Evolutionary conservation across 2,113 vertebrate genomes (phyloP), one percentile per base, ranked within the genome.

Genomic region (Uria lomvia): DNA sequence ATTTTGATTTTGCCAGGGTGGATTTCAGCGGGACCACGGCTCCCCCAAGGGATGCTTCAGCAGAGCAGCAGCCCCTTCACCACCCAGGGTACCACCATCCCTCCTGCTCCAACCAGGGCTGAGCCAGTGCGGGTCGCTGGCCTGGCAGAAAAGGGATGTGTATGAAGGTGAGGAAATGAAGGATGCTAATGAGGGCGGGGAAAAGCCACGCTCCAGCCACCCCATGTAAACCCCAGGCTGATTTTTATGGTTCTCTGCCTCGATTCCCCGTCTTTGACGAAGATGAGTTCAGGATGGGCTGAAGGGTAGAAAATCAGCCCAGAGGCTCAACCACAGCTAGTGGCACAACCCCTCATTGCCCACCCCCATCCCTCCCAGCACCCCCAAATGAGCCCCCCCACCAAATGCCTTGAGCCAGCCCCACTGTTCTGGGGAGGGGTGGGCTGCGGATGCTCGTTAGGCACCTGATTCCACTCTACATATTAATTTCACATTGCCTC

Each of bases 11-110:
- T 24, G 34, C 34, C n/a, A 2, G 88, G 62, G 42, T 6, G 43
- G 52, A 5, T 23, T 2, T 6, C 32, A 21, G 36, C 5, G 0
- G 58, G 23, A 14, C 13, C 32, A 6, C 1, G 1, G 19, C 5
- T 27, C 7, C 52, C 76, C 66, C 66, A n/a, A 13, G 40, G 63
- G 80, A 10, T 36, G 56, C 42, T 15, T 0, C 2, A 49, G 40
- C 12, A 14, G 47, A 62, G 49, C 29, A 12, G 32, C 27, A 30
- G 40, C 56, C 49, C n/a, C 38, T 34, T 53, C 38, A 43, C 63
- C 72, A 27, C 34, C 16, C 19, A 7, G 47, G n/a, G 42, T 12
- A 23, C 27, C 60, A 27, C 34, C 9, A 2, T 5, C 40, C n/a
- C 13, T 24, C 56, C 20, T 2, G 0, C 30, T 42, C 42, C 47